Evolutionary conservation across 2,113 vertebrate genomes (phyloP).

Genomic region (Mola mola): DNA sequence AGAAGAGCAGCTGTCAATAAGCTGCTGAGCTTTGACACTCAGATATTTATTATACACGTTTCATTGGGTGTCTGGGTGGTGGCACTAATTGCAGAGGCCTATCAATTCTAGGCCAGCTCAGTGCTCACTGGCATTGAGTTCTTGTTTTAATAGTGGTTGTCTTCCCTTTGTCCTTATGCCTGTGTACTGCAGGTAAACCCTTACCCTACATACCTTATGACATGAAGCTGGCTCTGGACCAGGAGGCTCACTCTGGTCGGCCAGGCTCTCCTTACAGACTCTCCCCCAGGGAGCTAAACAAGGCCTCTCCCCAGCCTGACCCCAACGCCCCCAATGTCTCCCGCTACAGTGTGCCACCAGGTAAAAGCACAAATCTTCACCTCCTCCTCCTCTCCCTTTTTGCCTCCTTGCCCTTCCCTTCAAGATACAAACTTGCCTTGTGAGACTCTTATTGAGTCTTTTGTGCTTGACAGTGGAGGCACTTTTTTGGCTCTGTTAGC

Average conservation of each 20-base stretch:
- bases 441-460: slow-evolving; percentile 5
- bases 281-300: slow-evolving; percentile 88
- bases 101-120: slow-evolving; percentile 33
- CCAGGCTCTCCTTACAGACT: slow-evolving; percentile 88
- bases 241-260: slow-evolving; percentile 85
- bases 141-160: slow-evolving; percentile 58
- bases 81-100: slow-evolving; percentile 9
- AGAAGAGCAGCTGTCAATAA: slow-evolving; percentile 40
- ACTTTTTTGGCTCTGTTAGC: not conserved
- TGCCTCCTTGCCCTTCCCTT: slow-evolving; percentile 20
- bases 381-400: slow-evolving; percentile 8
- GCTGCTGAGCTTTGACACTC: slow-evolving; percentile 42
- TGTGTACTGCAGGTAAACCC: slow-evolving; percentile 84
- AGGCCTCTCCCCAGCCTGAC: slow-evolving; percentile 86
- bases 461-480: slow-evolving; percentile 17
- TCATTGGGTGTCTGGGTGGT: slow-evolving; percentile 16
- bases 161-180: slow-evolving; percentile 66
- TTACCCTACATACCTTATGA: slow-evolving; percentile 89
- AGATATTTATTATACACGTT: slow-evolving; percentile 35
- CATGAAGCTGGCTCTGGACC: slow-evolving; percentile 87
- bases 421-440: slow-evolving; percentile 4
- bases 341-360: slow-evolving; percentile 89
- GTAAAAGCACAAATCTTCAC: slow-evolving; percentile 78
- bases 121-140: slow-evolving; percentile 40
- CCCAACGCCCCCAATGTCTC: slow-evolving; percentile 76